These are phyloP conservation scores for Rhamphomyia laevipes DNA, from an alignment of 2,888 invertebrate species.

Conservation along the genomic window DNA sequence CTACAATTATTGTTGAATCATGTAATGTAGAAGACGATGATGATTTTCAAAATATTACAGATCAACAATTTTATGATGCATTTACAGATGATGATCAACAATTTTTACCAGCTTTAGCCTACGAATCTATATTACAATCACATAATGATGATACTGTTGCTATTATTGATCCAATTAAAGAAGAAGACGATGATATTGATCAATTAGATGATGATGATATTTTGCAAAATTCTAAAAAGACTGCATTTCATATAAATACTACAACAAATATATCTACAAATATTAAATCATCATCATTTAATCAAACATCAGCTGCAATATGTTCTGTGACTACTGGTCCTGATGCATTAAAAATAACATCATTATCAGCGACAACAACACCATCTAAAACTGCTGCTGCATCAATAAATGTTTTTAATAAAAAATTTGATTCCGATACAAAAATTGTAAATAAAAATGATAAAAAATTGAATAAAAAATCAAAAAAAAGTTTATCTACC, in stretches of 20 bases:
- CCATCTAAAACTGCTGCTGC: not conserved
- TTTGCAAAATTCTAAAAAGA: not conserved
- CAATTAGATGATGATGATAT: slow-evolving; percentile 4
- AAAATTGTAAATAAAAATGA: not conserved
- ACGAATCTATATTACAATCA: too few species aligned
- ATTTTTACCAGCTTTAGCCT: too few species aligned
- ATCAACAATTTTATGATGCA: too few species aligned
- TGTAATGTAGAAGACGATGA: slow-evolving; percentile 5
- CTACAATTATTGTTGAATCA: not conserved
- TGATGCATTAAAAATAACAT: too few species aligned
- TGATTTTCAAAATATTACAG: not conserved
- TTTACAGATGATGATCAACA: too few species aligned
- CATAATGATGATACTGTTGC: not conserved
- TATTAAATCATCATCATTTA: not conserved
- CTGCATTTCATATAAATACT: not conserved
- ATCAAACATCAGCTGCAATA: too few species aligned
- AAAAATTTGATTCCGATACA: not conserved
- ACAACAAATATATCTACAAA: not conserved
- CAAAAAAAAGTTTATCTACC: not conserved
- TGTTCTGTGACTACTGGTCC: too few species aligned
- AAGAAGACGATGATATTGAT: slow-evolving; percentile 7
- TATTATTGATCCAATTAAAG: slow-evolving; percentile 4
- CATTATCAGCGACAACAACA: not conserved
- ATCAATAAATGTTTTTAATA: not conserved
- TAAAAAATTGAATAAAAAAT: not conserved